Base-by-base conservation (phyloP, 2,888 invertebrate genomes). In the Leptinotarsa rubiginosa region DNA sequence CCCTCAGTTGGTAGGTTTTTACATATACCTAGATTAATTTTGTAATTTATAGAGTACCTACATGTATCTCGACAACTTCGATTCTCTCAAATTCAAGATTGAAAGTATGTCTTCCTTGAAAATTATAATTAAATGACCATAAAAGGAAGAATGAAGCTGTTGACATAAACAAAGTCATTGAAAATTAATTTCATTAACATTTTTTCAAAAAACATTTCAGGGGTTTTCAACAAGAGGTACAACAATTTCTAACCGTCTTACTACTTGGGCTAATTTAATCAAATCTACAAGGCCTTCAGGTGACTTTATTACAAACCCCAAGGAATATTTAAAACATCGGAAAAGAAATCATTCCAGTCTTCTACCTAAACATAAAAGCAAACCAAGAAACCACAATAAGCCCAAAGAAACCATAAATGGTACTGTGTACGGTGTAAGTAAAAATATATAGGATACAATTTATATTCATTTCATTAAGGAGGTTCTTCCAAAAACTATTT, bases 171-270 rank as follows among this genome's bases (percentile, higher is more conserved):
- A 31, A 7, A 41, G 7, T 41, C 41, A 41, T 41, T 41, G 41
- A 41, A 41, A 41, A 41, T 41, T 41, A 10, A 10, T 41, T 41
- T 10, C 41, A 10, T 41, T 2, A 41, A 41, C 41, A 41, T 41
- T 65, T 22, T 18, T 25, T 65, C 31, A 18, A n/a, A 16, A 50
- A 25, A 47, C 13, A 13, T 65, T 80, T 69, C 82, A 96, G 92
- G 97, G 97, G 4, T 98, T 97, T 88, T 96, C 97, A 87, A 94
- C 97, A 16, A 91, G 97, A 77, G 97, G 97, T n/a, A 97, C 97
- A 1, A 89, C 90, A 64, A 90, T 97, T 82, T 93, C 96, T 3
- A 91, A 94, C 84, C 91, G 96, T 70, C 89, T 95, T 79, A 93
- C 93, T 64, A 92, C 97, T 47, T 97, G 96, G 95, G 91, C 93